phyloP scores from a whole-genome alignment of 2,113 vertebrate genomes.

The Hypocryptadius cinnamomeus region DNA sequence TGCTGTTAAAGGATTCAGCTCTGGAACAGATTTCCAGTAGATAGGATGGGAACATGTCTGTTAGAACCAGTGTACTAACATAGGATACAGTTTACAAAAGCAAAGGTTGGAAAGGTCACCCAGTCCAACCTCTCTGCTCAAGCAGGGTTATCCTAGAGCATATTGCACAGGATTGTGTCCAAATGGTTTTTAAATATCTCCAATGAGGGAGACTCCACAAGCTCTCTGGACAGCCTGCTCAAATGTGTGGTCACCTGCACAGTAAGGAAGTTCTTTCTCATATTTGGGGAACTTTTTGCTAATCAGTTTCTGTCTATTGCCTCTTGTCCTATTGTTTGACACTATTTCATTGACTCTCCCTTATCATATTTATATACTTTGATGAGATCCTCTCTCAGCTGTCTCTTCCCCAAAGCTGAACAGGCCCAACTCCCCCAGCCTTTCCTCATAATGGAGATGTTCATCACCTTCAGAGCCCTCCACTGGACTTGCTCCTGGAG shows the following conservation, averaged over 20 bases:
- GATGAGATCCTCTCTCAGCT: rapidly evolving
- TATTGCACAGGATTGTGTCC: background rate
- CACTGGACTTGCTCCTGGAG: background rate
- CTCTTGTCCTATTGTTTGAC: background rate
- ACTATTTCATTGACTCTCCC: background rate
- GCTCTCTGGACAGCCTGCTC: background rate
- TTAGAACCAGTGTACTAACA: background rate
- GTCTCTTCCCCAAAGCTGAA: background rate
- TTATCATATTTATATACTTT: background rate
- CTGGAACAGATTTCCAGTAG: background rate
- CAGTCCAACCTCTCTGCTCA: background rate
- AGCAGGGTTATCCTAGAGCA: background rate
- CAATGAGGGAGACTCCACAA: background rate
- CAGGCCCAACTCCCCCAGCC: background rate
- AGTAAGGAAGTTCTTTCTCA: background rate
- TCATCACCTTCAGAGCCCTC: background rate
- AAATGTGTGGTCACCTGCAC: background rate
- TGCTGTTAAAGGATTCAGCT: background rate
- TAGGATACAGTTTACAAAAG: background rate
- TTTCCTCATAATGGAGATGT: background rate
- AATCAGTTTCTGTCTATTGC: background rate
- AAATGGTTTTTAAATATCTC: background rate
- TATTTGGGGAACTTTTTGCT: background rate
- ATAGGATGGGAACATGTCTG: background rate
- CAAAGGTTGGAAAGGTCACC: background rate